These are phyloP conservation scores for Theonella swinhoei DNA, from an alignment of 37 sponge, comb jelly and placozoan genomes.

Conservation along the genomic window DNA sequence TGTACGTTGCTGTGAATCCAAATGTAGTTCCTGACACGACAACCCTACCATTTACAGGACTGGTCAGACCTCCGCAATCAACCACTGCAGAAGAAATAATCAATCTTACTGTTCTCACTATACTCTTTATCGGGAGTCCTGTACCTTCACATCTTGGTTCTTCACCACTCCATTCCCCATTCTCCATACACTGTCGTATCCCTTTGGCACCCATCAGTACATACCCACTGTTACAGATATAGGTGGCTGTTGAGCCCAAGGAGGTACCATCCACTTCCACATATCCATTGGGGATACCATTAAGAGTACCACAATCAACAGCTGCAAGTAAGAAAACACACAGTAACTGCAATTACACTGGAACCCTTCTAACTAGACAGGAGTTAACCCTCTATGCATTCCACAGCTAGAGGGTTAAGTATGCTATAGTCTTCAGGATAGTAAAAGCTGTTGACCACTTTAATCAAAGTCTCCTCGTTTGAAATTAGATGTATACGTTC, in stretches of 20 bases:
- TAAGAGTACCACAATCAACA: conserved; percentile 56
- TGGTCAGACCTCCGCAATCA: conserved; percentile 1
- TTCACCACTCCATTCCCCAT: conserved; percentile 37
- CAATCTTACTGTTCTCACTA: too few species aligned
- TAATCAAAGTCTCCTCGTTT: too few species aligned
- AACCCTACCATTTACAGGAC: conserved; percentile 21
- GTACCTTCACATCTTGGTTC: conserved; percentile 46
- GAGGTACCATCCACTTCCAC: conserved; percentile 24
- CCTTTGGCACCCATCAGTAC: conserved; percentile 20
- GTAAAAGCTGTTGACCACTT: too few species aligned
- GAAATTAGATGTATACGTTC: too few species aligned
- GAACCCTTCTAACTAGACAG: too few species aligned
- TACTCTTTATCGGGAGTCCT: too few species aligned
- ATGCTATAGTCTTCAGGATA: too few species aligned
- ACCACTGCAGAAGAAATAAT: not conserved
- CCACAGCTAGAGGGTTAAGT: too few species aligned
- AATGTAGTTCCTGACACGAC: conserved; percentile 1
- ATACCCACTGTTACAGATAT: conserved; percentile 17
- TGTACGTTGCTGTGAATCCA: conserved; percentile 39
- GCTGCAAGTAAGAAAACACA: not conserved
- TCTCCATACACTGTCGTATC: conserved; percentile 15
- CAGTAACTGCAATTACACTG: too few species aligned
- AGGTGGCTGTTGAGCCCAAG: conserved; percentile 33
- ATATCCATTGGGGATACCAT: conserved; percentile 37
- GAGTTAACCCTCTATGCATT: too few species aligned